These are phyloP conservation scores for Archips crataeganus DNA, from an alignment of 2,888 invertebrate species.

Conservation along the genomic window DNA sequence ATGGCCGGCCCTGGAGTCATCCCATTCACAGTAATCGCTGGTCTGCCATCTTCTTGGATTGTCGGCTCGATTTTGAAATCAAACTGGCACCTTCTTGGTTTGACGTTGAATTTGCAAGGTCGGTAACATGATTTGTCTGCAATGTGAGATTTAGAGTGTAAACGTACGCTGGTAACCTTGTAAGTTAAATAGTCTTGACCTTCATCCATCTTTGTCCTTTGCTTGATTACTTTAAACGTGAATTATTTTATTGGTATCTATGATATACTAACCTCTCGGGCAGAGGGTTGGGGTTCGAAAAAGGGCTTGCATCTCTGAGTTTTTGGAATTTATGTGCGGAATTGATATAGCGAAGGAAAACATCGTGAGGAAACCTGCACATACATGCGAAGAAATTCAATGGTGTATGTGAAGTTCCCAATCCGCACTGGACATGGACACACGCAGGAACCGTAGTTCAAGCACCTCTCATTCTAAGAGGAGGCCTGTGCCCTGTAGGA, in stretches of 20 bases:
- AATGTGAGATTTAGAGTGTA: constrained; percentile 47
- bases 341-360: no score
- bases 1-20: constrained; percentile 83
- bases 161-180: constrained; percentile 17
- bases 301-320: no score
- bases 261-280: not conserved
- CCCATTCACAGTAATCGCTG: constrained; percentile 70
- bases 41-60: constrained; percentile 62
- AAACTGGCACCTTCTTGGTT: constrained; percentile 75
- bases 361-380: no score
- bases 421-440: no score
- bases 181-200: constrained; percentile 17
- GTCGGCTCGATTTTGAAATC: constrained; percentile 72
- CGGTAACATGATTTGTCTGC: constrained; percentile 76
- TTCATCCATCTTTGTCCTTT: constrained; percentile 24
- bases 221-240: constrained; percentile 3
- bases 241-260: not conserved
- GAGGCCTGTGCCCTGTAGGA: no score
- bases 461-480: no score
- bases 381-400: no score
- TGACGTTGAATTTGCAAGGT: constrained; percentile 82
- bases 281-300: no score
- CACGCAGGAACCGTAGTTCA: no score
- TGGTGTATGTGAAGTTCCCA: no score
- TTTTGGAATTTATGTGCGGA: no score